These are phyloP conservation scores for Lophotriccus pileatus DNA, from an alignment of 2,797 vertebrate genomes.

Conservation along the genomic window DNA sequence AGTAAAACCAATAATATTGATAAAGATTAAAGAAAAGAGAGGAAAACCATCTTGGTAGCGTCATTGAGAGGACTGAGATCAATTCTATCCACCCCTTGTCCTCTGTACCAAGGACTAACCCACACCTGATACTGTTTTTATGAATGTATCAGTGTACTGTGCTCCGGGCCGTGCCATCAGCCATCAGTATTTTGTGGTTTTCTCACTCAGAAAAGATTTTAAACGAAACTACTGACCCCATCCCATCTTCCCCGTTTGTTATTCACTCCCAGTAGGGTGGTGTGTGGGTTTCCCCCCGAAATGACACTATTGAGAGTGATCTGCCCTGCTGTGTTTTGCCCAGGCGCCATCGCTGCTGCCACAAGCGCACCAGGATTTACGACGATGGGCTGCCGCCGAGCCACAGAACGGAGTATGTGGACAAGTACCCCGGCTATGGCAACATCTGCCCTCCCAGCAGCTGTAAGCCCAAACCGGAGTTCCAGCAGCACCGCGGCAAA, in stretches of 20 bases:
- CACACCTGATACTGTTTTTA: neutral
- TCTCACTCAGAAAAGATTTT: neutral
- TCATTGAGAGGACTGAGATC: neutral
- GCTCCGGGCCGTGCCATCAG: neutral
- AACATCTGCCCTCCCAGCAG: conserved; percentile 67
- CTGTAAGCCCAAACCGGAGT: conserved; percentile 75
- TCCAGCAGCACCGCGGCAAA: conserved; percentile 45
- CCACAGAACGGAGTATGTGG: conserved; percentile 79
- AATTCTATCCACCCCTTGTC: neutral
- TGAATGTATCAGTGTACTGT: neutral
- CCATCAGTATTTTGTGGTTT: neutral
- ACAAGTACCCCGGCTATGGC: conserved; percentile 79
- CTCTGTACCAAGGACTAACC: neutral
- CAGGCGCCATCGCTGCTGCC: conserved; percentile 83
- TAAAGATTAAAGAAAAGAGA: neutral
- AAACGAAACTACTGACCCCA: neutral
- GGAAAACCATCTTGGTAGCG: neutral
- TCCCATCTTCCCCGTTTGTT: neutral
- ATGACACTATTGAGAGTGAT: neutral
- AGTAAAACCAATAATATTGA: neutral
- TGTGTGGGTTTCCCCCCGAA: neutral
- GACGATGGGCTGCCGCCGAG: conserved; percentile 45
- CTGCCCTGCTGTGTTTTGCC: conserved; percentile 28
- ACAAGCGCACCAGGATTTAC: conserved; percentile 74
- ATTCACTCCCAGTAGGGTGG: neutral